phyloP scores from a whole-genome alignment of 1,140 invertebrate genomes.

The Diabrotica virgifera region DNA sequence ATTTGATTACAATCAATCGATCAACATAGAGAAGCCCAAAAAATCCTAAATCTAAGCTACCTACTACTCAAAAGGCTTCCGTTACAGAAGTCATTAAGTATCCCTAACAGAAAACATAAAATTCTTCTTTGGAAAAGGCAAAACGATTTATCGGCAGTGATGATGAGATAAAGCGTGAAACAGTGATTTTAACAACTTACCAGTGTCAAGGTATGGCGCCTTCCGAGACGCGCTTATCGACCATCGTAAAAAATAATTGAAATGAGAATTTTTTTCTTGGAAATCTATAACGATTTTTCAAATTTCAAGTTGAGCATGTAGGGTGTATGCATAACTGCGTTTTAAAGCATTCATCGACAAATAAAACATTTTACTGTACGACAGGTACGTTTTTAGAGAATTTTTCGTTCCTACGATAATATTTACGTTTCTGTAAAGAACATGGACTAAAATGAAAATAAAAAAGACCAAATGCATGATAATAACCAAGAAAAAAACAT shows the following conservation, averaged over 20 bases:
- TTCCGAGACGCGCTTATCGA: conserved; percentile 8
- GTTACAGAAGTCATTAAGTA: conserved; percentile 21
- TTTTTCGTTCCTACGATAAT: no score
- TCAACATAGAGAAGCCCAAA: neutral
- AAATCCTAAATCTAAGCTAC: conserved; percentile 1
- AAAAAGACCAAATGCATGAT: no score
- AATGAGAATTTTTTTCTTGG: conserved; percentile 5
- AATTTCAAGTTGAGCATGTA: neutral
- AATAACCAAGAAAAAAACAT: no score
- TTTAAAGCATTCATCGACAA: neutral
- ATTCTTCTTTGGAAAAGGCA: conserved; percentile 16
- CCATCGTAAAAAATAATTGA: conserved; percentile 19
- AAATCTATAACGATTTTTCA: neutral
- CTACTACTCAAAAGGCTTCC: conserved; percentile 1
- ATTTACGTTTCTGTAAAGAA: no score
- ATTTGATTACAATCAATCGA: conserved; percentile 15
- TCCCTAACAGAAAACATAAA: conserved; percentile 19
- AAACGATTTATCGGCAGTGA: conserved; percentile 16
- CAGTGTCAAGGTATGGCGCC: conserved; percentile 16
- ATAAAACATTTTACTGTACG: no score
- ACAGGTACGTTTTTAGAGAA: no score
- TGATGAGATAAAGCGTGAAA: conserved; percentile 18
- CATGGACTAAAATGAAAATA: no score
- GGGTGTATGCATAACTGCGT: neutral
- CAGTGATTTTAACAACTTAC: conserved; percentile 20